Percentiles rank a stretch among this genome's conserved stretches.
phyloP scores from a whole-genome alignment of 2,888 invertebrate genomes.

The Cryptus armator region DNA sequence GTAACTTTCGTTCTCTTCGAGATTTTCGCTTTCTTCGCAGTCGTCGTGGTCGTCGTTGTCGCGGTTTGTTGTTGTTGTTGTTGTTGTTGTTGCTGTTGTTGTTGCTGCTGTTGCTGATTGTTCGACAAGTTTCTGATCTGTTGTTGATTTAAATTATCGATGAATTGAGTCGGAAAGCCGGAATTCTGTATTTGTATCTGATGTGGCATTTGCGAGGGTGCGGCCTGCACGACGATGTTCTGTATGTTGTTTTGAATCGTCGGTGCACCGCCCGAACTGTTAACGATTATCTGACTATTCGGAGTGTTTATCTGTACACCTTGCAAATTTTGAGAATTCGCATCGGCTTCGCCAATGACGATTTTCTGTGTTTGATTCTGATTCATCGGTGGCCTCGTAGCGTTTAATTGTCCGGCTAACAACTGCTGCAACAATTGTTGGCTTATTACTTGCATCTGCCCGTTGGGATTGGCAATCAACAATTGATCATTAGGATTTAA shows the following conservation, averaged over 20 bases:
- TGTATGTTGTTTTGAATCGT: slow-evolving; percentile 84
- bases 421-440: slow-evolving; percentile 83
- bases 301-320: slow-evolving; percentile 84
- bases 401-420: slow-evolving; percentile 81
- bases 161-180: slow-evolving; percentile 83
- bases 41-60: slow-evolving; percentile 59
- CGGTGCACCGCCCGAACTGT: slow-evolving; percentile 84
- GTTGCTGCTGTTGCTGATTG: slow-evolving; percentile 65
- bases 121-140: slow-evolving; percentile 82
- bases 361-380: slow-evolving; percentile 83
- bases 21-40: slow-evolving; percentile 81
- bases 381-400: slow-evolving; percentile 74
- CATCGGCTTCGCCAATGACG: slow-evolving; percentile 83
- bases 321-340: slow-evolving; percentile 81
- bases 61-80: slow-evolving; percentile 14
- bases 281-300: slow-evolving; percentile 84
- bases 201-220: slow-evolving; percentile 83
- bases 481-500: slow-evolving; percentile 84
- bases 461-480: slow-evolving; percentile 83
- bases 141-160: slow-evolving; percentile 84
- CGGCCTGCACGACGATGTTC: slow-evolving; percentile 84
- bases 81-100: neutral
- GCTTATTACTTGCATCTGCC: slow-evolving; percentile 84
- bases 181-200: slow-evolving; percentile 84
- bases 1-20: slow-evolving; percentile 79